Base-by-base conservation (phyloP, 2,888 invertebrate species). In the Epistrophella euchroma region DNA sequence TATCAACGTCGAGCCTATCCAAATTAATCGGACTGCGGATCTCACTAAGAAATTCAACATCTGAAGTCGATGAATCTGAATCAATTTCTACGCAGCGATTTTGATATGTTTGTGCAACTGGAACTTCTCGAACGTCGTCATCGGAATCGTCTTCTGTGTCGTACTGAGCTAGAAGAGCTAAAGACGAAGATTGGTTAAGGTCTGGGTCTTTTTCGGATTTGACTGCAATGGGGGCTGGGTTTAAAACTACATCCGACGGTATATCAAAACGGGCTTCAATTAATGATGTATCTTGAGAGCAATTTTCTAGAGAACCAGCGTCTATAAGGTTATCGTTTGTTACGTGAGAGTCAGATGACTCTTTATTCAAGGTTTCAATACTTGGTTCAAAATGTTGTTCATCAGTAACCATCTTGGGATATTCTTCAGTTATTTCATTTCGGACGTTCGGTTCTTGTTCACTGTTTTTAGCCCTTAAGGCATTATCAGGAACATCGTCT, bases 101-200 rank as follows among this genome's bases (percentile, higher is more conserved):
- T 0, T 90, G 90, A 70, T 91, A 90, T 1, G 52, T 62, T 10
- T 73, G 84, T 4, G 89, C 37, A 4, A 80, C 70, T 0, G 90
- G 89, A 2, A 91, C 89, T 85, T 91, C 91, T 13, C 90, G 80
- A 3, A 91, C 89, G 3, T 91, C 89, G 3, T 91, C 91, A 15
- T 90, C 90, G 0, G 88, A 88, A 35, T 90, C 90, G 1, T 60
- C 47, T 2, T 76, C 77, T 0, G 92, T 91, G 35, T 88, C 88
- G 56, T 92, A 92, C 68, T 90, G 89, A 3, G 91, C 89, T 4
- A 92, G 83, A n/a, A 92, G 85, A 15, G 90, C 50, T 15, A 68
- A 52, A 5, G 68, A 68, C 13, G 68, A 68, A 11, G 50, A 52
- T 4, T 52, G 35, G 5, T 40, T 52, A 40, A 22, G 15, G 10